Evolutionary conservation across 2,797 vertebrate species (phyloP).

Genomic region (Liparis tanakae): DNA sequence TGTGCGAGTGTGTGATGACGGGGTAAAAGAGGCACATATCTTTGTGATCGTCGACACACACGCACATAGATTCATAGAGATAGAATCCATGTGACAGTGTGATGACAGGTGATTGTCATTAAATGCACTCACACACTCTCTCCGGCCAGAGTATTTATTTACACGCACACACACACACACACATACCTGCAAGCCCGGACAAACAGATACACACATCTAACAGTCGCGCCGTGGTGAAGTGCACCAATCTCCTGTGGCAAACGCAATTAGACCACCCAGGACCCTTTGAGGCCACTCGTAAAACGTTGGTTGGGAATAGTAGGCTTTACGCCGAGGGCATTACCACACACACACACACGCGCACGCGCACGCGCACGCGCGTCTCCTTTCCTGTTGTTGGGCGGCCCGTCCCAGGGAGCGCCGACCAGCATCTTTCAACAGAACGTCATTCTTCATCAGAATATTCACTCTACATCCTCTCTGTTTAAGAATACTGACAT

Average conservation of each 20-base stretch:
- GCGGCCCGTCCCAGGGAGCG: conserved; percentile 92
- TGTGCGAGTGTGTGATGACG: conserved; percentile 9
- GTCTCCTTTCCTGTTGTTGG: conserved; percentile 88
- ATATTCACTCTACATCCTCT: background rate
- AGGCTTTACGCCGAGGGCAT: conserved; percentile 17
- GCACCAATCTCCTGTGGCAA: conserved; percentile 54
- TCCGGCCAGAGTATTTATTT: conserved; percentile 47
- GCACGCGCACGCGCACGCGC: conserved; percentile 11
- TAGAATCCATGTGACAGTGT: conserved; percentile 28
- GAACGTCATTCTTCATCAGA: conserved; percentile 17
- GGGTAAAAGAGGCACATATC: conserved; percentile 14
- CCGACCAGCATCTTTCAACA: conserved; percentile 91
- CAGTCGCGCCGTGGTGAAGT: conserved; percentile 25
- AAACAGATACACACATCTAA: conserved; percentile 30
- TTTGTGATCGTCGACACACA: conserved; percentile 7
- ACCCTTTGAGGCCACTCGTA: conserved; percentile 57
- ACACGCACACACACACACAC: conserved; percentile 44
- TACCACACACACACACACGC: background rate
- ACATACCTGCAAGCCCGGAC: conserved; percentile 41
- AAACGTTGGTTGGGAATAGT: conserved; percentile 63
- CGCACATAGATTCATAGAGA: conserved; percentile 24
- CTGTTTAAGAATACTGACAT: background rate
- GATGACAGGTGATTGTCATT: conserved; percentile 48
- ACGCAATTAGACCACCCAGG: conserved; percentile 69
- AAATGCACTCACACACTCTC: conserved; percentile 42